Base-by-base conservation (phyloP, 2,797 vertebrate genomes). In the Poecilia velifera region DNA sequence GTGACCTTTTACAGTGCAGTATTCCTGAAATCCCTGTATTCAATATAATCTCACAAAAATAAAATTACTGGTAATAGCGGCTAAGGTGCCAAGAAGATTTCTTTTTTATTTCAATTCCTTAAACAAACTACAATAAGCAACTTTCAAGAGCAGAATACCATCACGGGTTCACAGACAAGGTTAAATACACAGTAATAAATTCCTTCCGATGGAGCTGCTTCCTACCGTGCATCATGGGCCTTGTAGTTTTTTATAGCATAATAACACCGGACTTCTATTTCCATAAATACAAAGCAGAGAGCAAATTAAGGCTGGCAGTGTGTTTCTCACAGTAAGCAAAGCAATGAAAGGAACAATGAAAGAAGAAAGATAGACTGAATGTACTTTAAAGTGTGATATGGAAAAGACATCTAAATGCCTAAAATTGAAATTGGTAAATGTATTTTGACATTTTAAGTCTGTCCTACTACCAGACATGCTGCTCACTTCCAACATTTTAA, bases 141-240 rank as follows among this genome's bases (percentile, higher is more conserved):
- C 66, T n/a, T 68, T 68, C 20, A 68, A 70, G 41, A 70, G 66
- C 66, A 70, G 66, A 70, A 70, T 45, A 43, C 66, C 41, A 45
- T 43, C 10, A 70, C 2, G 22, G 25, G 66, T 70, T 45, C 66
- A 70, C 66, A 70, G 39, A 43, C 66, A 14, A 70, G 39, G 66
- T 70, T 70, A 70, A 70, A 70, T 45, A 70, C 66, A 70, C 66
- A 70, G 41, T 45, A n/a, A 70, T 70, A n/a, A 43, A 70, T 70
- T 43, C 66, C 25, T n/a, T 43, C 4, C 8, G 66, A 45, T 41
- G 13, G 66, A 6, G 66, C 66, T 45, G 41, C 66, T 70, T 39
- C 16, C 34, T 66, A 66, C 62, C 1, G 31, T 22, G 66, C 14
- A 70, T 70, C 12, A 45, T 70, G 66, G 66, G 66, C 41, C 41